These are phyloP conservation scores for Macrosoma leucophasiata DNA, from an alignment of 2,888 invertebrate genomes.

Conservation along the genomic window DNA sequence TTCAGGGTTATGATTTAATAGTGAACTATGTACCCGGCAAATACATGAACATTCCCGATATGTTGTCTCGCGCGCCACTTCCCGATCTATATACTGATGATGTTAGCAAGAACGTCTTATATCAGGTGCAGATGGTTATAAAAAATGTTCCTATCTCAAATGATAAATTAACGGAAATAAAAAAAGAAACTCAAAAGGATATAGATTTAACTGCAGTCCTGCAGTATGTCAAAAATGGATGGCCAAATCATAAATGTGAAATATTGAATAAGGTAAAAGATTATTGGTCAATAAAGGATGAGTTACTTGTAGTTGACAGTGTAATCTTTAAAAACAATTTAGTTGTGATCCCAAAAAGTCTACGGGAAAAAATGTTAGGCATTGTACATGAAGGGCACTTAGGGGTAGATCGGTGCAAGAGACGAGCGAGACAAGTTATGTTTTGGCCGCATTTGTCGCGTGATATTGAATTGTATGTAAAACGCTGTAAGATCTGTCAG, in stretches of 20 bases:
- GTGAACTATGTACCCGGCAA: no score
- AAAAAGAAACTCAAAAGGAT: no score
- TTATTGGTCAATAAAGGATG: conserved; percentile 14
- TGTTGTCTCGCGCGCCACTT: conserved; percentile 17
- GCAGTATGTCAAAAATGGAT: no score
- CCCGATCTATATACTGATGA: conserved; percentile 9
- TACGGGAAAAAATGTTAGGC: conserved; percentile 5
- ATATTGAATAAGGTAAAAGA: conserved; percentile 7
- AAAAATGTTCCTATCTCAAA: conserved; percentile 1
- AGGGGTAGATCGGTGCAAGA: conserved; percentile 15
- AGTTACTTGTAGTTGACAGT: conserved; percentile 5
- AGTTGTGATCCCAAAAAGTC: conserved; percentile 7
- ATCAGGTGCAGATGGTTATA: conserved; percentile 1
- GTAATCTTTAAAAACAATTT: conserved; percentile 4
- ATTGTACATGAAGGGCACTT: conserved; percentile 3
- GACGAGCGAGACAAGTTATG: conserved; percentile 16
- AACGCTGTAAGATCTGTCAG: conserved; percentile 16
- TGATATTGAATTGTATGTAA: conserved; percentile 15
- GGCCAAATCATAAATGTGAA: conserved; percentile 15
- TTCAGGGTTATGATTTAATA: conserved; percentile 19
- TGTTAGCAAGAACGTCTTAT: conserved; percentile 1
- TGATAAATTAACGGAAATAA: conserved; percentile 6
- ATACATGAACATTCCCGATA: conserved; percentile 17
- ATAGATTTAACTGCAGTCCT: no score
- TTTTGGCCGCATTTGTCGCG: conserved; percentile 23